Evolutionary conservation across 2,888 invertebrate genomes (phyloP).

Genomic region (Sympetrum striolatum): DNA sequence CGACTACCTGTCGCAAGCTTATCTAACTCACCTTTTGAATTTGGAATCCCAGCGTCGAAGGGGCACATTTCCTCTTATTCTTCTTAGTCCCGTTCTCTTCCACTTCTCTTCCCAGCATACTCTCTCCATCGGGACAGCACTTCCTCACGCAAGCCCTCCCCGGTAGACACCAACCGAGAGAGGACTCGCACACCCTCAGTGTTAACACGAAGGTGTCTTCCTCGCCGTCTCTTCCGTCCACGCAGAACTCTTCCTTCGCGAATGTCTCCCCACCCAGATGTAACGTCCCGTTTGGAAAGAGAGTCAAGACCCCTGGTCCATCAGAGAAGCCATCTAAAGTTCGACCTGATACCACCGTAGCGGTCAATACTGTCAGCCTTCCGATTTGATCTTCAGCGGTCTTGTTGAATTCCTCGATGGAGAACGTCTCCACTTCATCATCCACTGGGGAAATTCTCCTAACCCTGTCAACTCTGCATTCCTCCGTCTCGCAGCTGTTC

Average conservation of each 20-base stretch:
- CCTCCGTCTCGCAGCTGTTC: neutral
- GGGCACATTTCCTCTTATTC: neutral
- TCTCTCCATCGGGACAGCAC: slow-evolving; percentile 56
- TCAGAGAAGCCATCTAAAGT: neutral
- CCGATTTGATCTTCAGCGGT: neutral
- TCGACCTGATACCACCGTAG: neutral
- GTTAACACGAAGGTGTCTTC: slow-evolving; percentile 47
- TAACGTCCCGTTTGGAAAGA: neutral
- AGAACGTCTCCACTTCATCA: neutral
- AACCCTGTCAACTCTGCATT: neutral
- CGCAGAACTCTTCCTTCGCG: slow-evolving; percentile 52
- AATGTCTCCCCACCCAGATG: slow-evolving; percentile 43
- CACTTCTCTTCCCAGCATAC: neutral
- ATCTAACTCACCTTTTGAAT: neutral
- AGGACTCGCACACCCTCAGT: slow-evolving; percentile 51
- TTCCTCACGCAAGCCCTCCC: slow-evolving; percentile 56
- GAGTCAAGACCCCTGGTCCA: neutral
- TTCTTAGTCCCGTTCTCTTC: neutral
- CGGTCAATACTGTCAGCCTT: neutral
- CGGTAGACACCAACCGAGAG: slow-evolving; percentile 49
- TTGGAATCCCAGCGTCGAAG: neutral
- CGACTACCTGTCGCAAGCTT: neutral
- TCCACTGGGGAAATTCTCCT: neutral
- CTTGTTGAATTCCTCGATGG: neutral
- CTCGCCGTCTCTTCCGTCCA: slow-evolving; percentile 51